Percentiles rank a stretch among this genome's conserved stretches.
Evolutionary conservation across 2,888 invertebrate species (phyloP).

Genomic region (Cyaniris semiargus): DNA sequence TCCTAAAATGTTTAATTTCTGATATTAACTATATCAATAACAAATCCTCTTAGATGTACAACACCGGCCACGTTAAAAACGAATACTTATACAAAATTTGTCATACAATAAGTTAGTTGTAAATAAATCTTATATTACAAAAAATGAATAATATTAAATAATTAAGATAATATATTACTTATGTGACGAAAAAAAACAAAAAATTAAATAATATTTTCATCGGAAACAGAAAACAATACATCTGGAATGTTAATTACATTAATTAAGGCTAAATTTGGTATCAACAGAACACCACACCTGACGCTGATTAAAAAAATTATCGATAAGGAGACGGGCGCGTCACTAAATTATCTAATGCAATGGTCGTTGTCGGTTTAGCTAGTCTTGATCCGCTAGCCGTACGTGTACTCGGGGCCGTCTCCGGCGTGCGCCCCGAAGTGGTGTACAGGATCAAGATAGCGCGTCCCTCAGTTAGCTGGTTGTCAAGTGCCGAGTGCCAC

Average conservation of each 20-base stretch:
- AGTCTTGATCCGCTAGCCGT: conserved; percentile 62
- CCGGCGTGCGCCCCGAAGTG: conserved; percentile 58
- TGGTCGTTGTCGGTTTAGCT: conserved; percentile 46
- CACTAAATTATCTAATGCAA: conserved; percentile 45
- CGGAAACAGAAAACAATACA: conserved; percentile 71
- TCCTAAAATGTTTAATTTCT: conserved; percentile 78
- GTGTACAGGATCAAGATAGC: conserved; percentile 71
- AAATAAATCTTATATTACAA: conserved; percentile 78
- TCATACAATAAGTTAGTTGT: conserved; percentile 73
- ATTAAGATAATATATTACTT: conserved; percentile 50
- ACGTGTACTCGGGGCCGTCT: conserved; percentile 51
- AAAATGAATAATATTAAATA: conserved; percentile 71
- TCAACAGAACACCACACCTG: conserved; percentile 66
- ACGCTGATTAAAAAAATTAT: conserved; percentile 54
- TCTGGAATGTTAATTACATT: conserved; percentile 78
- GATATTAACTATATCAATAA: conserved; percentile 73
- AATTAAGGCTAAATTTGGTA: conserved; percentile 74
- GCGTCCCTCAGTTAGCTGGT: conserved; percentile 80
- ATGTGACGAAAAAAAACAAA: conserved; percentile 60
- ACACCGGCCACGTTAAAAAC: conserved; percentile 72
- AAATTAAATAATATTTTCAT: conserved; percentile 65
- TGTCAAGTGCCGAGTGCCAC: conserved; percentile 87
- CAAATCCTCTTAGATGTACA: conserved; percentile 71
- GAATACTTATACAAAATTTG: conserved; percentile 61
- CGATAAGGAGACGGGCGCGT: conserved; percentile 59